These are phyloP conservation scores for Isurus oxyrinchus DNA, from an alignment of 2,113 vertebrate genomes.

Conservation along the genomic window DNA sequence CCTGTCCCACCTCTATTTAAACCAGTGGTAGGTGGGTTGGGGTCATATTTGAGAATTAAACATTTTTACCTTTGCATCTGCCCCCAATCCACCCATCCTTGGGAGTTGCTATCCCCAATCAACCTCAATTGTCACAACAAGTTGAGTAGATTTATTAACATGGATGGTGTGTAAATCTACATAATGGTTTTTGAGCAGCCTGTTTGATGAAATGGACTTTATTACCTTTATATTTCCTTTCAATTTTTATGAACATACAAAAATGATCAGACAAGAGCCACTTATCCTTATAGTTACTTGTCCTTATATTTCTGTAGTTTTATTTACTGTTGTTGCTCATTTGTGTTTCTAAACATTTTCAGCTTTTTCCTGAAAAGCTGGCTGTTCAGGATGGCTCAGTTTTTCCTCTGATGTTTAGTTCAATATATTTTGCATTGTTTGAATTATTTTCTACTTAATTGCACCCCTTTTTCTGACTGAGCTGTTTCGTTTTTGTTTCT, in stretches of 20 bases:
- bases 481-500: background rate
- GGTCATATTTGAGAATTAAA: background rate
- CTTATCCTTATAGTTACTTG: background rate
- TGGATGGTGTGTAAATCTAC: background rate
- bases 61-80: background rate
- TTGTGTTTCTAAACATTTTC: background rate
- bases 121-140: background rate
- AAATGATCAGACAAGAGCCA: background rate
- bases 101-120: background rate
- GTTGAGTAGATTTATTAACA: background rate
- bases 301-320: background rate
- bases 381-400: background rate
- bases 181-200: background rate
- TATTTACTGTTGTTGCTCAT: background rate
- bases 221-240: background rate
- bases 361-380: background rate
- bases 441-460: background rate
- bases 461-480: background rate
- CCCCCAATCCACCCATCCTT: background rate
- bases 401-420: background rate
- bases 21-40: background rate
- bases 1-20: background rate
- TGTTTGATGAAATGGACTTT: background rate
- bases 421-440: background rate
- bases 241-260: background rate